phyloP scores from a whole-genome alignment of 2,888 invertebrate genomes.

The Euclidia mi region DNA sequence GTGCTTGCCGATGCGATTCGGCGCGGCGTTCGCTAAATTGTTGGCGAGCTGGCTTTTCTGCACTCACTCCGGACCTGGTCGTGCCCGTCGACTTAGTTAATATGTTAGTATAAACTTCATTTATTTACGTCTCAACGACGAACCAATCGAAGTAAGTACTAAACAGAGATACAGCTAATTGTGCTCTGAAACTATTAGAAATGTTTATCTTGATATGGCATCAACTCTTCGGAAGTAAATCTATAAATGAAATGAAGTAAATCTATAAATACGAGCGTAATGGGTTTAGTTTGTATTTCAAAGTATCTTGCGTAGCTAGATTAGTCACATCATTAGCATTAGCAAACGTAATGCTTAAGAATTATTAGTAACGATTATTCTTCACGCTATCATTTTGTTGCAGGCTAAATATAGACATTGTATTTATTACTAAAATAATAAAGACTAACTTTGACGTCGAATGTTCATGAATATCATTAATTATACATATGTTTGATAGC shows the following conservation, averaged over 20 bases:
- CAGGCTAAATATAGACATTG: no score
- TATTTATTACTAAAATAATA: no score
- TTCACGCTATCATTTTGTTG: no score
- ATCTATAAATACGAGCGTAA: not conserved
- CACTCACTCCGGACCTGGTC: slow-evolving; percentile 90
- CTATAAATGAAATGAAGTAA: not conserved
- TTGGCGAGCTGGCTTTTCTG: slow-evolving; percentile 91
- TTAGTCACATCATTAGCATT: no score
- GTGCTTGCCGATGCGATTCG: slow-evolving; percentile 91
- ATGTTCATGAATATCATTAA: no score
- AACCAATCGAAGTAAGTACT: no score
- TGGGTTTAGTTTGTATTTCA: not conserved
- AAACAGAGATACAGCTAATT: not conserved
- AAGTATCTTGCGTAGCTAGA: not conserved
- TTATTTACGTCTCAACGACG: slow-evolving; percentile 1
- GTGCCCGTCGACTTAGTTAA: slow-evolving; percentile 91
- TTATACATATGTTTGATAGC: no score
- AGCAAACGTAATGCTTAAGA: no score
- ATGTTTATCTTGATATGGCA: slow-evolving; percentile 12
- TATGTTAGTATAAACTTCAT: slow-evolving; percentile 83
- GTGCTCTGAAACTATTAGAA: slow-evolving; percentile 46
- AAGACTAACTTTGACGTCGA: no score
- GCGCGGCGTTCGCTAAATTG: slow-evolving; percentile 92
- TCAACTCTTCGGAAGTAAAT: slow-evolving; percentile 2
- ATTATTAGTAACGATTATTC: no score